A percentile compares a stretch with the other conserved stretches of the same genome.
Conservation (phyloP, 1,140 invertebrate genomes). For the Calephelis virginiensis region DNA sequence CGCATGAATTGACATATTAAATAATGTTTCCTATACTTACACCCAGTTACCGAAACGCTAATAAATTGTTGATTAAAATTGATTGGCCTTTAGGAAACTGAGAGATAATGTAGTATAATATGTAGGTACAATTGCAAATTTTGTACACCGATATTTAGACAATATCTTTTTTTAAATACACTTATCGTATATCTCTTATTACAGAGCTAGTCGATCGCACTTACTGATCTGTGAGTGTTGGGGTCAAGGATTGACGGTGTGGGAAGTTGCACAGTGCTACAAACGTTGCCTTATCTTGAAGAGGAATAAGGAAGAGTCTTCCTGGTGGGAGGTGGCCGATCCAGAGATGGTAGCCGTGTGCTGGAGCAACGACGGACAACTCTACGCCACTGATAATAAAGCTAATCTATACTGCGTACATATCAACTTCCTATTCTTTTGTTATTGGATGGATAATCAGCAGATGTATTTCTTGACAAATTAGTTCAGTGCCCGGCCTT, state of each 20-base stretch:
- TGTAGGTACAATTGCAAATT: too few relatives aligned
- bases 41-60: too few relatives aligned
- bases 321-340: slow-evolving; percentile 51
- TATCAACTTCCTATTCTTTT: not conserved
- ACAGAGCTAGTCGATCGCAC: slow-evolving; percentile 57
- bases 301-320: slow-evolving; percentile 45
- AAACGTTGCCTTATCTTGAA: slow-evolving; percentile 58
- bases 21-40: too few relatives aligned
- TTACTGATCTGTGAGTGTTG: slow-evolving; percentile 60
- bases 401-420: slow-evolving; percentile 61
- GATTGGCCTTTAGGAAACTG: too few relatives aligned
- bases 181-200: not conserved
- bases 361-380: slow-evolving; percentile 64
- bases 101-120: too few relatives aligned
- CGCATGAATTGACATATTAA: too few relatives aligned
- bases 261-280: slow-evolving; percentile 70
- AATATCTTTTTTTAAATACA: too few relatives aligned
- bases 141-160: too few relatives aligned
- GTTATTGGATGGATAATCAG: too few relatives aligned
- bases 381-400: slow-evolving; percentile 60
- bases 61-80: too few relatives aligned
- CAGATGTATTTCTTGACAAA: too few relatives aligned
- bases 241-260: slow-evolving; percentile 61
- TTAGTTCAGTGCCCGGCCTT: not conserved
- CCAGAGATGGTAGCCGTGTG: slow-evolving; percentile 50